These are phyloP conservation scores for Sialia sialis DNA, from an alignment of 2,113 vertebrate species.

Conservation along the genomic window DNA sequence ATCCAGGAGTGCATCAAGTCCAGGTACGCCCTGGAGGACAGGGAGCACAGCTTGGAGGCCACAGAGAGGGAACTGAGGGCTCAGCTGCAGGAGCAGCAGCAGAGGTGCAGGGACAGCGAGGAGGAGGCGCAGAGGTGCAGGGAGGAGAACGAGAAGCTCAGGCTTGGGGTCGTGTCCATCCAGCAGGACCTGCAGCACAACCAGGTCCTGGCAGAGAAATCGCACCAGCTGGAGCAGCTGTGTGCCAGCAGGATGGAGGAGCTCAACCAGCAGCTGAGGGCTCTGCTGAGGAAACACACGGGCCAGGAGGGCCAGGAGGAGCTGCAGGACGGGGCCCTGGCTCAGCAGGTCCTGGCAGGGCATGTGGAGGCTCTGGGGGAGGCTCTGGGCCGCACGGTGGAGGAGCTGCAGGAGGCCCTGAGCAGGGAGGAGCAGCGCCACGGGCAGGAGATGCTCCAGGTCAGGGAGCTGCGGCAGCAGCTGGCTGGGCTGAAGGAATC, in stretches of 20 bases:
- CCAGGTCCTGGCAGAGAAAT: conserved; percentile 66
- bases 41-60: conserved; percentile 75
- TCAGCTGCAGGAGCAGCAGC: conserved; percentile 70
- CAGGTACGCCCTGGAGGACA: conserved; percentile 83
- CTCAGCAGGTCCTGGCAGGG: conserved; percentile 15
- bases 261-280: conserved; percentile 65
- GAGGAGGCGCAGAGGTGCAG: conserved; percentile 56
- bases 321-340: conserved; percentile 57
- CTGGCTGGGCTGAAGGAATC: conserved; percentile 64
- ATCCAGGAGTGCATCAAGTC: conserved; percentile 89
- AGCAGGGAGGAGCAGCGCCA: conserved; percentile 57
- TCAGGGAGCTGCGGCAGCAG: conserved; percentile 69
- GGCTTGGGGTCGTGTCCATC: conserved; percentile 66
- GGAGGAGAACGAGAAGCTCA: conserved; percentile 76
- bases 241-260: conserved; percentile 65
- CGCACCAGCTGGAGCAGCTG: conserved; percentile 66
- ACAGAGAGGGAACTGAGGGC: conserved; percentile 71
- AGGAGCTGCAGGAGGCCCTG: conserved; percentile 75
- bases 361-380: conserved; percentile 75
- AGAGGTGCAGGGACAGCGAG: conserved; percentile 58
- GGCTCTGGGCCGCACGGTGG: conserved; percentile 66
- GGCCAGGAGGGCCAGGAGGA: conserved; percentile 47
- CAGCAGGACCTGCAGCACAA: conserved; percentile 75
- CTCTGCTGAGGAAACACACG: conserved; percentile 66
- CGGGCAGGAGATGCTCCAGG: conserved; percentile 64